Evolutionary conservation across 2,888 invertebrate species (phyloP).

Genomic region (Morinoia aosen): DNA sequence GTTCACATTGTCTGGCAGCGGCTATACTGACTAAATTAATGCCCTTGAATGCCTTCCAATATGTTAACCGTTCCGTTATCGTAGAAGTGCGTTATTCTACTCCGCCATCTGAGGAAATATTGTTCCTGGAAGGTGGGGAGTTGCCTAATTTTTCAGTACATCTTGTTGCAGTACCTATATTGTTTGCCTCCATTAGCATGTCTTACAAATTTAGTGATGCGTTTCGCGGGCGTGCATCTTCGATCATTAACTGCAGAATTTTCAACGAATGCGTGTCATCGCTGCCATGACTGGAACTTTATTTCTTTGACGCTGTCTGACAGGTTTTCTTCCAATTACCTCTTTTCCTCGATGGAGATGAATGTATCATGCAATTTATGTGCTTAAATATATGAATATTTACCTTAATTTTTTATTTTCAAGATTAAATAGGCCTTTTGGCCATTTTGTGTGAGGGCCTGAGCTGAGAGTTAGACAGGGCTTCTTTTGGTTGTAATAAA

Average conservation of each 20-base stretch:
- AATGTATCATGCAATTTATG: not conserved
- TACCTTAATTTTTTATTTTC: not conserved
- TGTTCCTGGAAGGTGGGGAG: not conserved
- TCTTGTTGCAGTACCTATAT: not conserved
- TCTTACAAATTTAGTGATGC: not conserved
- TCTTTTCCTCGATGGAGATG: not conserved
- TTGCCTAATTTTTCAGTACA: not conserved
- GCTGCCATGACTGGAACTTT: not conserved
- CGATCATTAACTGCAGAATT: not conserved
- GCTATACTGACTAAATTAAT: not conserved
- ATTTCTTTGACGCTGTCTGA: not conserved
- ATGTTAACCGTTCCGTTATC: not conserved
- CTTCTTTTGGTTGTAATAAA: too few species aligned
- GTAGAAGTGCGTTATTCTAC: not conserved
- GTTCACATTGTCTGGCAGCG: not conserved
- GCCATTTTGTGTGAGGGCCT: not conserved
- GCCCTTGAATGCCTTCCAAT: not conserved
- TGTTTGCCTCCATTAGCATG: not conserved
- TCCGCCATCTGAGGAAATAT: not conserved
- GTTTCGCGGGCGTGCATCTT: not conserved
- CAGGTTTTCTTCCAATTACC: not conserved
- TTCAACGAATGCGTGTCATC: not conserved
- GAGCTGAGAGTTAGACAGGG: too few species aligned
- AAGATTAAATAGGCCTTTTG: not conserved
- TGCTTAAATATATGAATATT: not conserved